Evolutionary conservation across 2,113 vertebrate species (phyloP), one percentile per base, ranked within the genome.

Genomic region (Sciurus niger): DNA sequence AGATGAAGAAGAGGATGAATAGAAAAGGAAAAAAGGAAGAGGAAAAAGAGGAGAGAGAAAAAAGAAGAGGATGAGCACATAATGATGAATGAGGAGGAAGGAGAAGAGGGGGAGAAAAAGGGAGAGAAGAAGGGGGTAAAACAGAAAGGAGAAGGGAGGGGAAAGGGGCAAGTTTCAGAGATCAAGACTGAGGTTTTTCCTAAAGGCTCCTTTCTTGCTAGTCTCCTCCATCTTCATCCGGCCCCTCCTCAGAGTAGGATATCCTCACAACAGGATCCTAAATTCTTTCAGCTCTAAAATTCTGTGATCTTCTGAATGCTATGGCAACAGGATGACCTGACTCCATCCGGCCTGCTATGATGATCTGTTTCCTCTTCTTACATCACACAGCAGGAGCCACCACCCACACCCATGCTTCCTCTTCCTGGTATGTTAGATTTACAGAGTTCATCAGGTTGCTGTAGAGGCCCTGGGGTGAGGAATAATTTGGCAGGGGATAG

Each of bases 301-400:
- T 65, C 48, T 84, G 28, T 86, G 74, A 67, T 95, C 34, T 48
- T 91, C 58, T 84, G 30, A 79, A 93, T 94, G n/a, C 48, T 80
- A 32, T 63, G 48, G 72, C 22, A 74, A 70, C 30, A 87, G 63
- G 8, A 93, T 2, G 8, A 91, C 6, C 17, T 93, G 68, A 34
- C 12, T 93, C 32, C 32, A 73, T 84, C 43, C 51, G 32, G 40
- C 82, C 72, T 82, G 63, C 34, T 92, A n/a, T 55, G 60, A 90
- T 74, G 77, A 84, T 65, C 13, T 65, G 10, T 58, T 11, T 82
- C 22, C 18, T 78, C 55, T 88, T 51, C 12, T 88, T 24, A 80
- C 13, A 1, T 65, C 53, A 17, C 40, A 58, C 18, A 94, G 46
- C 48, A 84, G 16, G 48, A 80, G 24, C 30, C 28, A 74, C 55